Percentiles rank a stretch among this genome's conserved stretches.
Evolutionary conservation across 2,888 invertebrate species (phyloP).

Genomic region (Endomychus coccineus): DNA sequence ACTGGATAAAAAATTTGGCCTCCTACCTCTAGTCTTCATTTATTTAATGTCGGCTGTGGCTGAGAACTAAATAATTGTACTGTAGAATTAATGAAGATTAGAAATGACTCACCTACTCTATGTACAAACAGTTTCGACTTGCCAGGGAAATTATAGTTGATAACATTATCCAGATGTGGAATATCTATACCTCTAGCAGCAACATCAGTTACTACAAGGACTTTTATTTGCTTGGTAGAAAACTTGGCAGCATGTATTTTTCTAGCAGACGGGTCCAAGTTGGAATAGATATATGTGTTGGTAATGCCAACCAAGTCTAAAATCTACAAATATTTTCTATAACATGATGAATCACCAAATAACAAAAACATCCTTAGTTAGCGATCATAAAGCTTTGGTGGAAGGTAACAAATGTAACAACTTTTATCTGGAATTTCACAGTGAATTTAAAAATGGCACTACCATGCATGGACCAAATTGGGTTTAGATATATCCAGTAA

Average conservation of each 20-base stretch:
- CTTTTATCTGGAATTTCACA: too few species aligned
- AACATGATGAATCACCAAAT: too few species aligned
- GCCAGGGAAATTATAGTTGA: constrained; percentile 95
- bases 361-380: too few species aligned
- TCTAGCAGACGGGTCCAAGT: constrained; percentile 87
- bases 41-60: too few species aligned
- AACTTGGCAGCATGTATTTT: constrained; percentile 93
- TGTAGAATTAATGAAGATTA: neutral
- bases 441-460: too few species aligned
- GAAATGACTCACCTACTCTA: constrained; percentile 73
- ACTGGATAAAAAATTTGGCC: too few species aligned
- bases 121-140: constrained; percentile 97
- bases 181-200: constrained; percentile 98
- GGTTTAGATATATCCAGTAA: too few species aligned
- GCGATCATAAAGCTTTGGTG: too few species aligned
- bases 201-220: constrained; percentile 92
- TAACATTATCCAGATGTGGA: constrained; percentile 89
- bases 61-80: too few species aligned
- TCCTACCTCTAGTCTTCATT: too few species aligned
- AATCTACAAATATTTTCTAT: constrained; percentile 48
- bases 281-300: constrained; percentile 91
- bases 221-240: constrained; percentile 67
- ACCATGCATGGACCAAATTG: too few species aligned
- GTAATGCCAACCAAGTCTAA: constrained; percentile 67
- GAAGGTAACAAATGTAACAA: too few species aligned